These are phyloP conservation scores for Columba janthina DNA, from an alignment of 2,113 vertebrate species.

Conservation along the genomic window DNA sequence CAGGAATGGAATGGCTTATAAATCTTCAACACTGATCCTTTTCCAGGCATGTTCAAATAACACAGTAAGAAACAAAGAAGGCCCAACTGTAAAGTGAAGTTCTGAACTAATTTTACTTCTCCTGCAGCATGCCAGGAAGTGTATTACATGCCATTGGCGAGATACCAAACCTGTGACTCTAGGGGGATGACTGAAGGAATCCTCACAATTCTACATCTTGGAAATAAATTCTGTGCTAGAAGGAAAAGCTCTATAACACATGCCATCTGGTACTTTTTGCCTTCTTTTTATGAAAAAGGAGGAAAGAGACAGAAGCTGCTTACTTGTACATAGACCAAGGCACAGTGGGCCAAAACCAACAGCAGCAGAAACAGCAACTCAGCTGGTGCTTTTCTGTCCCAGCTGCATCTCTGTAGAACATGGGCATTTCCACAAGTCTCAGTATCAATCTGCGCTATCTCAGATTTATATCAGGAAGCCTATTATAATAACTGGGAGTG, in stretches of 20 bases:
- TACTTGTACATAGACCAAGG: background rate
- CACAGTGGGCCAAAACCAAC: background rate
- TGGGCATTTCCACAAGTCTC: background rate
- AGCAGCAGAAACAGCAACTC: background rate
- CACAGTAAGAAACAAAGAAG: background rate
- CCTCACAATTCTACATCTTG: slow-evolving; percentile 59
- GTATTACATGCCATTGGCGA: slow-evolving; percentile 62
- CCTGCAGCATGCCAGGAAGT: slow-evolving; percentile 53
- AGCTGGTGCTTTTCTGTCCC: background rate
- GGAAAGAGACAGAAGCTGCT: background rate
- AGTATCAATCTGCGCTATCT: background rate
- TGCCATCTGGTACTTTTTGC: slow-evolving; percentile 41
- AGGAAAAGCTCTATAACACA: slow-evolving; percentile 49
- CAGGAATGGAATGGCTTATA: slow-evolving; percentile 45
- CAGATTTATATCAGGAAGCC: slow-evolving; percentile 4
- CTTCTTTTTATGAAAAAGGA: background rate
- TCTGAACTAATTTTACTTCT: slow-evolving; percentile 64
- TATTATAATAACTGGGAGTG: background rate
- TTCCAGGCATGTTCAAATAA: slow-evolving; percentile 28
- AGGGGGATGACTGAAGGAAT: slow-evolving; percentile 67
- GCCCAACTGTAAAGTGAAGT: slow-evolving; percentile 11
- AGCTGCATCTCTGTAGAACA: background rate
- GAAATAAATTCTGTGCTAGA: slow-evolving; percentile 54
- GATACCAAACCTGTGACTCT: slow-evolving; percentile 66
- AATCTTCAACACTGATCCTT: background rate